A percentile compares a stretch with the other conserved stretches of the same genome.
These are phyloP conservation scores for Eugnorisma glareosa DNA, from an alignment of 2,888 invertebrate genomes.

Conservation along the genomic window DNA sequence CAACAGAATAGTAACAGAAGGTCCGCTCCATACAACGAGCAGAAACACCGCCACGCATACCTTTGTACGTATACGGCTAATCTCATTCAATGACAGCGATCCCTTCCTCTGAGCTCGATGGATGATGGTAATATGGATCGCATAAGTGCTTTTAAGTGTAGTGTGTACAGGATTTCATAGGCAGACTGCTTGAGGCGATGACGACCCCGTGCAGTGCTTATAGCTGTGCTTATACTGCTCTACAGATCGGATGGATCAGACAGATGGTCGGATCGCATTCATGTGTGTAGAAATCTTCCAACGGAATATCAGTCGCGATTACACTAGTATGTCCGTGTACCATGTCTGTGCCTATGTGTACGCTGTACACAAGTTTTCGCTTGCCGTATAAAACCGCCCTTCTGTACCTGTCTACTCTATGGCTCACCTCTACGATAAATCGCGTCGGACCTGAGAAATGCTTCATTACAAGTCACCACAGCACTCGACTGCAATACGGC, in stretches of 20 bases:
- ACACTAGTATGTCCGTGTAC: background rate
- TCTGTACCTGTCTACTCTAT: background rate
- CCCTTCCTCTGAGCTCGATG: background rate
- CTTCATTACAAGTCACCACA: constrained; percentile 75
- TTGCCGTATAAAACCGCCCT: background rate
- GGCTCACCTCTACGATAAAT: constrained; percentile 75
- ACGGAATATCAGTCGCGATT: background rate
- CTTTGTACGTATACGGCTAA: background rate
- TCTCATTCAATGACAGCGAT: background rate
- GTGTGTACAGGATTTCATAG: background rate
- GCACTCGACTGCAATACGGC: constrained; percentile 63
- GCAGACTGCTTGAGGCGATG: background rate
- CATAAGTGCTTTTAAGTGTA: background rate
- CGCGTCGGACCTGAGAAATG: constrained; percentile 79
- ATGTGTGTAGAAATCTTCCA: background rate
- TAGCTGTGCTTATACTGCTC: background rate
- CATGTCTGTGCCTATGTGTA: background rate
- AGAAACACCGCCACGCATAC: background rate
- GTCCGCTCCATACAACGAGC: background rate
- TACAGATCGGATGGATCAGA: background rate
- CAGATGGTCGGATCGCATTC: background rate
- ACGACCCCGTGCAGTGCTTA: background rate
- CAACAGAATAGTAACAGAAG: constrained; percentile 18
- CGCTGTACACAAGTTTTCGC: background rate
- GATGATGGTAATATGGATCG: background rate